Conservation (phyloP, 1,140 invertebrate genomes). For the Thaumetopoea pityocampa region DNA sequence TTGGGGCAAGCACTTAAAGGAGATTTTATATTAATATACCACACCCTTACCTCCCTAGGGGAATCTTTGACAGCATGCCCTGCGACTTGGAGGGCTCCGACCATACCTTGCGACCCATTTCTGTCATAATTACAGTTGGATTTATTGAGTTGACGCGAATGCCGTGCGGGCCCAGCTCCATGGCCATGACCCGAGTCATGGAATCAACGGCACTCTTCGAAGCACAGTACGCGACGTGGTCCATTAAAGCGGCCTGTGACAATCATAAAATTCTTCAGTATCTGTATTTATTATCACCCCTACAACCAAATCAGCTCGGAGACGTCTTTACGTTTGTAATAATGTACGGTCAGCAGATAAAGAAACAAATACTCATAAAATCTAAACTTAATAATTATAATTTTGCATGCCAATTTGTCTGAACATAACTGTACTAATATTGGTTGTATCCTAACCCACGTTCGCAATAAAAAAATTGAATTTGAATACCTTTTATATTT, state of each 20-base stretch:
- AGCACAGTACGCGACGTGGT: constrained; percentile 86
- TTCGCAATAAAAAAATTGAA: no score
- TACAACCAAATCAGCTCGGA: no score
- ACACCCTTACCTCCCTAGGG: constrained; percentile 77
- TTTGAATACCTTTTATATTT: no score
- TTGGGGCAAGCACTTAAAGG: no score
- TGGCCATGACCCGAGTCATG: constrained; percentile 85
- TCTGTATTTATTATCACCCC: no score
- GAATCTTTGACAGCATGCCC: constrained; percentile 86
- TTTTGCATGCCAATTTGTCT: no score
- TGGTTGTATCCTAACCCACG: no score
- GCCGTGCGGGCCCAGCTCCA: constrained; percentile 89
- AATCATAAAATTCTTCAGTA: constrained; percentile 10
- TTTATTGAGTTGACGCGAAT: constrained; percentile 93
- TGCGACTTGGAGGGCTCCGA: constrained; percentile 83
- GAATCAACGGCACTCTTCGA: constrained; percentile 83
- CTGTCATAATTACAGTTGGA: constrained; percentile 93
- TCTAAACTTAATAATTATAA: no score
- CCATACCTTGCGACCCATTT: constrained; percentile 90
- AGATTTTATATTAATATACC: background rate
- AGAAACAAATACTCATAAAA: no score
- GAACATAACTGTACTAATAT: no score
- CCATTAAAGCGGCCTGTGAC: constrained; percentile 78
- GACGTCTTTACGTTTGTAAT: no score
- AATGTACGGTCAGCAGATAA: no score